Evolutionary conservation across 2,113 vertebrate species (phyloP).

Genomic region (Podilymbus podiceps): DNA sequence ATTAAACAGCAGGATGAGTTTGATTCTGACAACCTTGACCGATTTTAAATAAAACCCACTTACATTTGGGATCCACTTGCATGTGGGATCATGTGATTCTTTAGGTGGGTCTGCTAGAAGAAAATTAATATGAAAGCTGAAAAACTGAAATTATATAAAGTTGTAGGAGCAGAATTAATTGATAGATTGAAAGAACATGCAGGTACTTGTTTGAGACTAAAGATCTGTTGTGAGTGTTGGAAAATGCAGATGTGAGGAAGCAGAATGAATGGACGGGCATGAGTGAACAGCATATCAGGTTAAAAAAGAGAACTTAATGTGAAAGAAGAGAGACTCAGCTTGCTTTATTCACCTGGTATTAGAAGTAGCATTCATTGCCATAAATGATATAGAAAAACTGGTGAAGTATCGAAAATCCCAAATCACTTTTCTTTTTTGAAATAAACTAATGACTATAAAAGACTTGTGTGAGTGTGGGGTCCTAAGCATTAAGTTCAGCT

Average conservation of each 20-base stretch:
- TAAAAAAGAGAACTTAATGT: neutral
- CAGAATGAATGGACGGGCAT: neutral
- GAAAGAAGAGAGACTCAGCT: neutral
- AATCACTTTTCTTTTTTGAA: neutral
- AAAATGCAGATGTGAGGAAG: neutral
- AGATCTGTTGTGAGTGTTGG: neutral
- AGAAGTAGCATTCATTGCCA: neutral
- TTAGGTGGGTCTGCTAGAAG: neutral
- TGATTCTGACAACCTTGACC: neutral
- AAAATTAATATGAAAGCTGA: neutral
- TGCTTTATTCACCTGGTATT: neutral
- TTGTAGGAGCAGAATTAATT: neutral
- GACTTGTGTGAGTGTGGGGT: fast-evolving
- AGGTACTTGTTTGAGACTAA: neutral
- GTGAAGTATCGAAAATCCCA: neutral
- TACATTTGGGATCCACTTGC: neutral
- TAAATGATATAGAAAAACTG: neutral
- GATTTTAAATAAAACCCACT: neutral
- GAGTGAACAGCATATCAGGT: neutral
- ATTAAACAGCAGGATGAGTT: neutral
- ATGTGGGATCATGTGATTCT: neutral
- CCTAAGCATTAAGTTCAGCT: neutral
- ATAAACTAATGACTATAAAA: neutral
- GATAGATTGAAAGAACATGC: neutral
- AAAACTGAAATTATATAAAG: neutral